Conservation (phyloP, 2,888 invertebrate species). For the Drosophila quinaria region DNA sequence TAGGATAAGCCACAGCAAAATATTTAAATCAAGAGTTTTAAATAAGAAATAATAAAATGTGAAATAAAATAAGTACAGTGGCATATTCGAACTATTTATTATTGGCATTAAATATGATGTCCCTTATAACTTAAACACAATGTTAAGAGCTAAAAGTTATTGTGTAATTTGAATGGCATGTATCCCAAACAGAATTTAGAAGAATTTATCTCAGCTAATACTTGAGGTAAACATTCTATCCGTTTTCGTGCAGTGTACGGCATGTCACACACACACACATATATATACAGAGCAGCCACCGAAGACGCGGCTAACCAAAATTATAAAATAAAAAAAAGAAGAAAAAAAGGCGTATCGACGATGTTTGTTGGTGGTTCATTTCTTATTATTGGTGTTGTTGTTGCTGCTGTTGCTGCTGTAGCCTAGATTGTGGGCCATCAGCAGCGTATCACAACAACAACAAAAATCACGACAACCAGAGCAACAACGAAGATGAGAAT, state of each 20-base stretch:
- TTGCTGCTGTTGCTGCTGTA: conserved; percentile 4
- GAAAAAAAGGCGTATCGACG: conserved; percentile 62
- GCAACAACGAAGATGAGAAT: conserved; percentile 50
- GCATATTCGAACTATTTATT: too few relatives aligned
- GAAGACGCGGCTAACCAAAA: conserved; percentile 49
- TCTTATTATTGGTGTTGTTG: conserved; percentile 24
- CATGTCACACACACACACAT: conserved; percentile 6
- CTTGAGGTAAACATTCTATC: not conserved
- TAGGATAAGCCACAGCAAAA: too few relatives aligned
- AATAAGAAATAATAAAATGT: too few relatives aligned
- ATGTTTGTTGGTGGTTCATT: conserved; percentile 27
- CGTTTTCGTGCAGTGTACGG: conserved; percentile 47
- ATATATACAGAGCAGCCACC: conserved; percentile 2
- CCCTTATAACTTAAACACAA: too few relatives aligned
- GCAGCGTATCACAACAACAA: conserved; percentile 21
- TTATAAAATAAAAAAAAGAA: conserved; percentile 45
- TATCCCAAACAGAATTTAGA: not conserved
- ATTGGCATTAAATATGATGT: too few relatives aligned
- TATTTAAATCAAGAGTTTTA: too few relatives aligned
- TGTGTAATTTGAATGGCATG: not conserved
- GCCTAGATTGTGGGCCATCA: conserved; percentile 61
- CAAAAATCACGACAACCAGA: conserved; percentile 12
- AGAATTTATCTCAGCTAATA: not conserved
- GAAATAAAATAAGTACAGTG: too few relatives aligned
- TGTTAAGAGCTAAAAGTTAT: not conserved